Evolutionary conservation across 2,888 invertebrate genomes (phyloP).

Genomic region (Stenoptilia bipunctidactyla): DNA sequence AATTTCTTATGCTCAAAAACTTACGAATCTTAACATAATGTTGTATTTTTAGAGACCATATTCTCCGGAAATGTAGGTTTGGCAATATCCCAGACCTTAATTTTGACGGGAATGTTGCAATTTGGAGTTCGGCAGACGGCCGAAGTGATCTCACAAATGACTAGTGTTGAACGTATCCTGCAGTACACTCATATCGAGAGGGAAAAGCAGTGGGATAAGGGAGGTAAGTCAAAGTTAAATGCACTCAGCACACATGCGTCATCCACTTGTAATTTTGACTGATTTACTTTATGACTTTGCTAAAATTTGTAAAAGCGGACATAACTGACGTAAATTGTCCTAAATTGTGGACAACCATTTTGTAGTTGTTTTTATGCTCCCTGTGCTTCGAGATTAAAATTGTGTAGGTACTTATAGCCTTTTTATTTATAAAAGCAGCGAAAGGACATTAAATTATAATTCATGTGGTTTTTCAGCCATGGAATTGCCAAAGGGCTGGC

Average conservation of each 20-base stretch:
- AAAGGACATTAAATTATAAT: too few species aligned
- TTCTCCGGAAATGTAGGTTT: constrained; percentile 77
- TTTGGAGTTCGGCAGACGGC: constrained; percentile 78
- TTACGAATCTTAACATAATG: neutral
- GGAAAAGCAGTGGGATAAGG: constrained; percentile 66
- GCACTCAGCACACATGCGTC: too few species aligned
- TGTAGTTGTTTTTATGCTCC: too few species aligned
- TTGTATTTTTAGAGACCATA: constrained; percentile 46
- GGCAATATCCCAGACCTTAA: constrained; percentile 77
- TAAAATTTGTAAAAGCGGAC: too few species aligned
- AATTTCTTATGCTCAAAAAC: neutral
- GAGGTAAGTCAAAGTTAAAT: constrained; percentile 44
- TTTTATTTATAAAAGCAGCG: too few species aligned
- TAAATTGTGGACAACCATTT: too few species aligned
- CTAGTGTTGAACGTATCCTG: constrained; percentile 79
- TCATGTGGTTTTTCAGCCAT: constrained; percentile 36
- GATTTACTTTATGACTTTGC: too few species aligned
- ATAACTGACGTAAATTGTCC: too few species aligned
- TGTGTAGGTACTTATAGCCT: neutral
- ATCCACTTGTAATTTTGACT: too few species aligned
- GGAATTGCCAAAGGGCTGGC: constrained; percentile 77
- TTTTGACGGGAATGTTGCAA: constrained; percentile 79
- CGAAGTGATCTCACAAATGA: constrained; percentile 79
- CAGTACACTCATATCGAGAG: constrained; percentile 78
- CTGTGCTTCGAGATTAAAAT: neutral